Conservation (phyloP, 2,797 vertebrate species). For the Benthosema pterotum region DNA sequence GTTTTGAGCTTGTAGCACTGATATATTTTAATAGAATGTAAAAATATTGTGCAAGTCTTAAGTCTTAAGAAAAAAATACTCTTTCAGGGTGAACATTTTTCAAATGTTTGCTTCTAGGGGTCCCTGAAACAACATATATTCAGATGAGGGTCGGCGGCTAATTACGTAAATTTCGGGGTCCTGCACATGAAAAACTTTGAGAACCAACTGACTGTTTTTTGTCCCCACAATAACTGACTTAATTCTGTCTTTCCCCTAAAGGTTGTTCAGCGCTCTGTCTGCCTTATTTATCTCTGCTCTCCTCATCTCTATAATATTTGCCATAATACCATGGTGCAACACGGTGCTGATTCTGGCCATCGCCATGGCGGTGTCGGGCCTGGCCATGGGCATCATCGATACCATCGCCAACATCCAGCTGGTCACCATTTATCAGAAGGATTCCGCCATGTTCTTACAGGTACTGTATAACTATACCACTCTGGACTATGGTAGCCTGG, state of each 20-base stretch:
- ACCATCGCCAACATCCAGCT: conserved; percentile 97
- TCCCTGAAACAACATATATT: no score
- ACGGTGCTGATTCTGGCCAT: conserved; percentile 89
- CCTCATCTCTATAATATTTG: conserved; percentile 92
- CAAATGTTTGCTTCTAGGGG: no score
- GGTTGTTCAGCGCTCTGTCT: conserved; percentile 87
- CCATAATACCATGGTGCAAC: conserved; percentile 92
- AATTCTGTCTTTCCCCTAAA: conserved; percentile 55
- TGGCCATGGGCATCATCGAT: conserved; percentile 97
- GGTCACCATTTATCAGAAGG: conserved; percentile 95
- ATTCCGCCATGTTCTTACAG: conserved; percentile 96
- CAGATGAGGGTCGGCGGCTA: no score
- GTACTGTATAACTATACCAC: conserved; percentile 65
- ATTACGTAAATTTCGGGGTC: no score
- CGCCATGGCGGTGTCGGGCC: conserved; percentile 92
- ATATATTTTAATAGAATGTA: no score
- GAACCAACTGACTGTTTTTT: no score
- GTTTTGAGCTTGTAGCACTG: no score
- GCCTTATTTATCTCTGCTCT: conserved; percentile 89
- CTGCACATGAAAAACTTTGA: no score
- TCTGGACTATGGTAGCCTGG: not conserved
- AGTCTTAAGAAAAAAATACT: no score
- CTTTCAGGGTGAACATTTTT: no score
- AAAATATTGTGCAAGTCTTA: no score
- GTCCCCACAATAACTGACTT: conserved; percentile 1